phyloP scores from a whole-genome alignment of 2,113 vertebrate genomes.

The Ondatra zibethicus region DNA sequence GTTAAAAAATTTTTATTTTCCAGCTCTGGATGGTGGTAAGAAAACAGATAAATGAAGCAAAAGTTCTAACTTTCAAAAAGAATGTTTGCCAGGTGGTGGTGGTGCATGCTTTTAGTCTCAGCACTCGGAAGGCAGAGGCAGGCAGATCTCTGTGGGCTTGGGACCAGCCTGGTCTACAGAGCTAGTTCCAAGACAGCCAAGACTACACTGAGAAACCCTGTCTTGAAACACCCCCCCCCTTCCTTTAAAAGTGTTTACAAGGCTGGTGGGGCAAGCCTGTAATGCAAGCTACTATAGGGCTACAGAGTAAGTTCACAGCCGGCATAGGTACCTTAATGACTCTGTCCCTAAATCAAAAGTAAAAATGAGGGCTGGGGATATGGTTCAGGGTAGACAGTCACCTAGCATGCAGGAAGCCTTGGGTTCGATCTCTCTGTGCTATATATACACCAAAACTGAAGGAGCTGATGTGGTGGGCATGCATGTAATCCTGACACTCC shows the following conservation, averaged over 20 bases:
- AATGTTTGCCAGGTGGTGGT: too few species aligned
- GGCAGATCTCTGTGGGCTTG: too few species aligned
- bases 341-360: not conserved
- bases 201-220: too few species aligned
- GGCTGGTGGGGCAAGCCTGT: not conserved
- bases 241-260: too few species aligned
- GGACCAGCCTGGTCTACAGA: too few species aligned
- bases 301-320: not conserved
- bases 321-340: not conserved
- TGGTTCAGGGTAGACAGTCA: not conserved
- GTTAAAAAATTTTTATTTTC: constrained; percentile 67
- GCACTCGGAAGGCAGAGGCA: too few species aligned
- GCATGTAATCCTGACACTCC: too few species aligned
- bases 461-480: too few species aligned
- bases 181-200: too few species aligned
- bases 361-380: not conserved
- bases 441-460: not conserved
- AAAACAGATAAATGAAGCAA: not conserved
- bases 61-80: constrained; percentile 34
- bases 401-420: not conserved
- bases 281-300: not conserved
- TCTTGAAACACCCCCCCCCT: too few species aligned
- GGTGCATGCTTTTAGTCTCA: too few species aligned
- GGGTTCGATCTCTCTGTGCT: too few species aligned
- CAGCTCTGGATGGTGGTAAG: constrained; percentile 46